These are phyloP conservation scores for Falco naumanni DNA, from an alignment of 2,797 vertebrate species.

Conservation along the genomic window DNA sequence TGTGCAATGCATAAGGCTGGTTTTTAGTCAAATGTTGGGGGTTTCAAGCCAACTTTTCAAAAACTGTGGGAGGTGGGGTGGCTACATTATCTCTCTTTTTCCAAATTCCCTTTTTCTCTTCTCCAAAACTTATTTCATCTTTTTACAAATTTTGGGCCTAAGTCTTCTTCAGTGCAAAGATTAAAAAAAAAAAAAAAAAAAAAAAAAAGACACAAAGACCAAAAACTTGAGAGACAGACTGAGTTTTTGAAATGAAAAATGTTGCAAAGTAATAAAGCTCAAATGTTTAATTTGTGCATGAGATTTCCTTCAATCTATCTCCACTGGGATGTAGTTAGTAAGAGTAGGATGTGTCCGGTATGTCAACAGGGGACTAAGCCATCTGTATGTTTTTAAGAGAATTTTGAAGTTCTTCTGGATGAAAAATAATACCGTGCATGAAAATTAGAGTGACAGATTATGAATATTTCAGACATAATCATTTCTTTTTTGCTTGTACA, in stretches of 20 bases:
- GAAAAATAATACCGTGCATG: background rate
- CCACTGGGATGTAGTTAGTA: background rate
- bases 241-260: background rate
- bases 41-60: background rate
- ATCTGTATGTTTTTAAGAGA: background rate
- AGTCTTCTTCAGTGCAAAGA: background rate
- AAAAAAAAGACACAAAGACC: background rate
- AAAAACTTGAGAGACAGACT: background rate
- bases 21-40: background rate
- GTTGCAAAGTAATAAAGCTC: background rate
- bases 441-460: conserved; percentile 5
- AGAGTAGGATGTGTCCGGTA: background rate
- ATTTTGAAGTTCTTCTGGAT: background rate
- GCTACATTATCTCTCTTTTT: background rate
- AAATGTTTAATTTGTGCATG: background rate
- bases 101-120: background rate
- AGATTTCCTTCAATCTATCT: background rate
- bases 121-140: background rate
- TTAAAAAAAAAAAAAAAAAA: background rate
- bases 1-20: background rate
- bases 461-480: background rate
- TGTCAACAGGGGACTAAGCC: background rate
- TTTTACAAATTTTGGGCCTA: background rate
- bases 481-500: background rate
- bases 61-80: background rate